A percentile compares a stretch with the other conserved stretches of the same genome.
Conservation (phyloP, 2,113 vertebrate genomes). For the Emberiza fucata region DNA sequence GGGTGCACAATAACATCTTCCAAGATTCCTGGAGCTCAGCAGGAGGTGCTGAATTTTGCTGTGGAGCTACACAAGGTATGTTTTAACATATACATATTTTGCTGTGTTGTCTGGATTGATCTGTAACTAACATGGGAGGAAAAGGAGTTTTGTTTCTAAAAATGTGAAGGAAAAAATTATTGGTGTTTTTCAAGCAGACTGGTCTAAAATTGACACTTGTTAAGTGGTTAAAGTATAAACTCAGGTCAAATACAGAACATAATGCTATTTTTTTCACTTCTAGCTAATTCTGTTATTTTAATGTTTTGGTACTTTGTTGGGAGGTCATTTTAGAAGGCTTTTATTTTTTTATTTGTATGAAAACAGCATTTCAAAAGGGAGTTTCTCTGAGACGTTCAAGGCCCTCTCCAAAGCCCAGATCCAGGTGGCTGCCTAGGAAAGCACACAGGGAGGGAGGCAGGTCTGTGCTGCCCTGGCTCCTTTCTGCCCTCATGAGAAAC, state of each 20-base stretch:
- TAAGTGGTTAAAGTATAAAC: not conserved
- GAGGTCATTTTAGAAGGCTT: not conserved
- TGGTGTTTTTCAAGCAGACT: not conserved
- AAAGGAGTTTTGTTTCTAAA: not conserved
- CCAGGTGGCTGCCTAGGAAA: not conserved
- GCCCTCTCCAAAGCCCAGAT: not conserved
- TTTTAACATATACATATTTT: not conserved
- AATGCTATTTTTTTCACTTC: not conserved
- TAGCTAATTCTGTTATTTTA: not conserved
- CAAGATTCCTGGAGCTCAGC: not conserved
- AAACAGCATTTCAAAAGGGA: not conserved
- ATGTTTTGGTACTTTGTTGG: not conserved
- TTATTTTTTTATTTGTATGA: not conserved
- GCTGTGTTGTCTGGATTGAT: not conserved
- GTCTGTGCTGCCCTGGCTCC: not conserved
- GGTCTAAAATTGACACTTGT: not conserved
- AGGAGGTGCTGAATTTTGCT: not conserved
- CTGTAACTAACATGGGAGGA: not conserved
- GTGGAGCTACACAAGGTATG: not conserved
- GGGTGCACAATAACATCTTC: not conserved
- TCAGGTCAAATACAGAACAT: not conserved
- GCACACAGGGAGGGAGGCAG: accelerated
- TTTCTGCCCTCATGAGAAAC: not conserved
- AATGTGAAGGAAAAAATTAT: not conserved
- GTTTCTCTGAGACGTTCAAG: not conserved